phyloP scores from a whole-genome alignment of 2,888 invertebrate species.

The Micoletzkya japonica region DNA sequence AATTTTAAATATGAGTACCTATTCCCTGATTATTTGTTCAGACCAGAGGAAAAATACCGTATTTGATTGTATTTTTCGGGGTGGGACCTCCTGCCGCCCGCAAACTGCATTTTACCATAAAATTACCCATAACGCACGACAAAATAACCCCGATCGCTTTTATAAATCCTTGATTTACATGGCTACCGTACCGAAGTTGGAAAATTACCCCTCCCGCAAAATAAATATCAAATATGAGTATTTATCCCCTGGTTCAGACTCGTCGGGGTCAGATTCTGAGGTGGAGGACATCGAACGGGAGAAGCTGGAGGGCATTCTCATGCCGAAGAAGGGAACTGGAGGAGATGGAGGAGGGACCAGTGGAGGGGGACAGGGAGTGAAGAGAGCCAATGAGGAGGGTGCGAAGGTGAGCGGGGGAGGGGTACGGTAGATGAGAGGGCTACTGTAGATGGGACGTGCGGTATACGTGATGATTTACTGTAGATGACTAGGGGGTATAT shows the following conservation, averaged over 20 bases:
- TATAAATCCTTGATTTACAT: too few relatives aligned
- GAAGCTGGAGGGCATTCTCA: conserved; percentile 59
- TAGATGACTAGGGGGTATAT: neutral
- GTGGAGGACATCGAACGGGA: conserved; percentile 65
- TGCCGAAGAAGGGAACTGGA: conserved; percentile 38
- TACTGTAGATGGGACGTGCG: neutral
- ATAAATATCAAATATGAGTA: too few relatives aligned
- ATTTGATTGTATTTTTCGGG: too few relatives aligned
- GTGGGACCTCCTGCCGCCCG: too few relatives aligned
- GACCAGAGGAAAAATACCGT: too few relatives aligned
- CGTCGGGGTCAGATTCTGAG: conserved; percentile 64
- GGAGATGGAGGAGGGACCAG: neutral
- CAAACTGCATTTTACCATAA: too few relatives aligned
- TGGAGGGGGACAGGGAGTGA: neutral
- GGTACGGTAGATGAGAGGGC: neutral
- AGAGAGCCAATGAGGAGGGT: conserved; percentile 28
- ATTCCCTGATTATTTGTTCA: too few relatives aligned
- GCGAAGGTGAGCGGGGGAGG: conserved; percentile 15
- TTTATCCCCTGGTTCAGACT: conserved; percentile 42
- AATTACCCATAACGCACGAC: too few relatives aligned
- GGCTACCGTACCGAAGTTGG: too few relatives aligned
- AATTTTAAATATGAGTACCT: too few relatives aligned
- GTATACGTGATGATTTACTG: neutral
- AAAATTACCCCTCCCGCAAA: too few relatives aligned
- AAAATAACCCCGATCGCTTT: too few relatives aligned